Percentiles rank a stretch among this genome's conserved stretches.
phyloP scores from a whole-genome alignment of 2,888 invertebrate species.

The Drosophila glabriapex region DNA sequence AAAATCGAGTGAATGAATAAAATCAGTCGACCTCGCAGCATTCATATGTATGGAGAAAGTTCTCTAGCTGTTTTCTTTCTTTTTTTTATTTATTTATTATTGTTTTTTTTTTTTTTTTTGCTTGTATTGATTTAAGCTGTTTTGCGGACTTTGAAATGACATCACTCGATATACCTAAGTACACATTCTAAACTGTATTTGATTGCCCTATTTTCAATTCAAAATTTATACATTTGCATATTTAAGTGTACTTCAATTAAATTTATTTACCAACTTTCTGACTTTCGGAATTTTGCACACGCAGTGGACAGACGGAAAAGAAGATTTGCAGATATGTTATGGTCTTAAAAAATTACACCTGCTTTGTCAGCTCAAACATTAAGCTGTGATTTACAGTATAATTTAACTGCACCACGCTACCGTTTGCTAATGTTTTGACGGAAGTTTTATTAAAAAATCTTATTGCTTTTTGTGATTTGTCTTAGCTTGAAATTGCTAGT shows the following conservation, averaged over 20 bases:
- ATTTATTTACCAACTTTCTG: slow-evolving; percentile 2
- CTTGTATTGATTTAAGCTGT: slow-evolving; percentile 38
- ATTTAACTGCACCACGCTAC: slow-evolving; percentile 37
- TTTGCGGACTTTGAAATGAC: slow-evolving; percentile 39
- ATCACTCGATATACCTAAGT: slow-evolving; percentile 38
- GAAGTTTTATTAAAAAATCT: slow-evolving; percentile 52
- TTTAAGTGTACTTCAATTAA: slow-evolving; percentile 1
- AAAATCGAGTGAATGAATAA: slow-evolving; percentile 44
- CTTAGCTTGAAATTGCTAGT: slow-evolving; percentile 22
- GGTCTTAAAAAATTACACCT: slow-evolving; percentile 1
- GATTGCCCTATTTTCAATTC: slow-evolving; percentile 1
- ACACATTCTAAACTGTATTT: slow-evolving; percentile 19
- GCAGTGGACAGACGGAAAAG: background rate
- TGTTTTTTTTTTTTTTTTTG: slow-evolving; percentile 24
- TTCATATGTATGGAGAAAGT: slow-evolving; percentile 77
- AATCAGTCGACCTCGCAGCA: slow-evolving; percentile 55
- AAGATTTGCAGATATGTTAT: background rate
- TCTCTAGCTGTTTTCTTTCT: slow-evolving; percentile 41
- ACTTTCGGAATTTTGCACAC: background rate
- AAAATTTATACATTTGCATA: background rate
- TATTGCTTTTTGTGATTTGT: slow-evolving; percentile 42
- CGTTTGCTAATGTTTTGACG: slow-evolving; percentile 45
- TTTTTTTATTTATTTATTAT: slow-evolving; percentile 17
- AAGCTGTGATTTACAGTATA: slow-evolving; percentile 12
- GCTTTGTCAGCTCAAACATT: slow-evolving; percentile 1